Base-by-base conservation (phyloP, 2,113 vertebrate species). In the Paracanthobrama guichenoti region DNA sequence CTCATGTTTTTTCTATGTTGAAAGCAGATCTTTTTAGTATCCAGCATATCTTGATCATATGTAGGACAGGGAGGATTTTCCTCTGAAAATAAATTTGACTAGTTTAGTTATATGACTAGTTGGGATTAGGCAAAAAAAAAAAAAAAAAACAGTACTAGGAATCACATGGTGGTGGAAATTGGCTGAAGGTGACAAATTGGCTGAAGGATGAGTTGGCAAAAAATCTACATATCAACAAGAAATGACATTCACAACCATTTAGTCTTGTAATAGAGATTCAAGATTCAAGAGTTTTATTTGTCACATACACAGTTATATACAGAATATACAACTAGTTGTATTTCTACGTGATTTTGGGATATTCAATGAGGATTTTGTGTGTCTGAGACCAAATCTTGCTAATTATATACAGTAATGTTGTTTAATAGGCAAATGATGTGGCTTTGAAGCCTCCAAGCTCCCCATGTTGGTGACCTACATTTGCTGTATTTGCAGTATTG, bases 401-500 rank as follows among this genome's bases (percentile, higher is more conserved):
- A 42, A 11, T 69, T 69, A 39, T 69, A 69, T 20, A 12, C 20
- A 14, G 14, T 46, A 42, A 69, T 11, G 4, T 20, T 20, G 7
- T 73, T 73, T 73, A 24, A n/a, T 73, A n/a, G 2, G 46, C 20
- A 46, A 72, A 46, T 72, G 18, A 69, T 35, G 2, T 1, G 1
- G 66, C 18, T 69, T 39, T 69, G 20, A 69, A 69, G 66, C 35
- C 20, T 69, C 20, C 18, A n/a, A n/a, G 66, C 42, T 73, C 39
- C 69, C 6, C 12, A 26, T 46, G 69, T 73, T 48, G 69, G 39
- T 73, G 69, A 73, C 69, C 66, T 69, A 73, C 42, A 73, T 26
- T 73, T 13, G n/a, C 66, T 69, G 35, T 44, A 13, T 44, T 44
- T 12, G 35, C 20, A 71, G 20, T 71, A 6, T 71, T 71, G 35